These are phyloP conservation scores for Romanogobio albipinnatus DNA, from an alignment of 2,113 vertebrate species.

Conservation along the genomic window DNA sequence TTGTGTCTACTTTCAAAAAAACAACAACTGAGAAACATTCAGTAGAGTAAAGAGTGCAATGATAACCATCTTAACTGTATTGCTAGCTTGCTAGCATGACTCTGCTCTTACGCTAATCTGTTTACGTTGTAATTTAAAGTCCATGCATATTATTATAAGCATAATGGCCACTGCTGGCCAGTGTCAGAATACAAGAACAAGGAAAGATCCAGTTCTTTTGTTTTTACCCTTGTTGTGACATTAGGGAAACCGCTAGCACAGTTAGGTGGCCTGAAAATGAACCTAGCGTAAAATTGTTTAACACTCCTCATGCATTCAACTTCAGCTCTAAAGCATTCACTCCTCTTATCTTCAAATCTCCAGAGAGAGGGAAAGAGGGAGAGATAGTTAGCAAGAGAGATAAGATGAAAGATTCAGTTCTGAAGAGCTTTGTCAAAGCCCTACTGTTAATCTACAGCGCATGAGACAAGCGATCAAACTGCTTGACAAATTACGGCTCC, in stretches of 20 bases:
- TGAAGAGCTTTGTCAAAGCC: slow-evolving; percentile 27
- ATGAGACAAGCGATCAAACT: slow-evolving; percentile 24
- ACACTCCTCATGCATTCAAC: neutral
- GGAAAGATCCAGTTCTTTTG: neutral
- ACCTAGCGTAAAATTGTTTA: neutral
- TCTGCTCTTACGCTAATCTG: neutral
- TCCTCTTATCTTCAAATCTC: slow-evolving; percentile 21
- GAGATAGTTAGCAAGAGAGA: slow-evolving; percentile 22
- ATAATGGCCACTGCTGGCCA: neutral
- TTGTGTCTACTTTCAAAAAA: neutral
- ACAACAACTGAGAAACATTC: neutral
- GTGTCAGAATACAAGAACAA: neutral
- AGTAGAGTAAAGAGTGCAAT: neutral
- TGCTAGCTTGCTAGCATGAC: neutral
- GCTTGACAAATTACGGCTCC: neutral
- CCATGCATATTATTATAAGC: neutral
- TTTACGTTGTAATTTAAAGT: neutral
- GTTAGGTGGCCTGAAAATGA: slow-evolving; percentile 8
- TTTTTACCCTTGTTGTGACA: neutral
- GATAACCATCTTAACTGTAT: neutral
- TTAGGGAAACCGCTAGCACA: neutral
- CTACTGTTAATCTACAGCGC: slow-evolving; percentile 36
- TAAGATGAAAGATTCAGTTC: slow-evolving; percentile 33
- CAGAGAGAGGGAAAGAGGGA: neutral
- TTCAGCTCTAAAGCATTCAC: slow-evolving; percentile 11